phyloP scores from a whole-genome alignment of 2,797 vertebrate genomes.

The Phoeniculus purpureus region DNA sequence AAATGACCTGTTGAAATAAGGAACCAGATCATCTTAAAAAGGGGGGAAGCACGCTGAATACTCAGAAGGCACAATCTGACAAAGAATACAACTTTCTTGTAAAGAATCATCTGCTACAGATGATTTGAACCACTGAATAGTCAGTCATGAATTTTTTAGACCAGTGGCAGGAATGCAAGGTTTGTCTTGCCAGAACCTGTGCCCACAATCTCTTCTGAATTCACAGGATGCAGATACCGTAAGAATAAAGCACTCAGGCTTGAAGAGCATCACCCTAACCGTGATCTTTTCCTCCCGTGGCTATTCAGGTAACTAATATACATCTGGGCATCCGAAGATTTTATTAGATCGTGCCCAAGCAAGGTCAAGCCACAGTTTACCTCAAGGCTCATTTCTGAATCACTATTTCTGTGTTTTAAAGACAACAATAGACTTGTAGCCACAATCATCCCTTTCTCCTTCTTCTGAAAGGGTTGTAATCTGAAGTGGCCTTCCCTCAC shows the following conservation, averaged over 20 bases:
- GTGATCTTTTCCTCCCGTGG: background rate
- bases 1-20: background rate
- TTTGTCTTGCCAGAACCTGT: background rate
- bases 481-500: background rate
- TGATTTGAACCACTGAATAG: background rate
- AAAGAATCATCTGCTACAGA: background rate
- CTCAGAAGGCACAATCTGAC: background rate
- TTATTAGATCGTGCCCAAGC: background rate
- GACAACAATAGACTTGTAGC: background rate
- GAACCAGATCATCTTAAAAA: background rate
- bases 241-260: background rate
- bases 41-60: background rate
- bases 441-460: background rate
- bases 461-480: background rate
- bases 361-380: background rate
- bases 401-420: background rate
- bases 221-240: background rate
- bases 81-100: background rate
- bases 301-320: background rate
- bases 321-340: background rate
- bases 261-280: background rate
- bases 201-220: background rate
- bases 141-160: background rate
- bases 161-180: background rate
- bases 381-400: background rate